These are phyloP conservation scores for Orthonychiurus folsomi DNA, from an alignment of 2,888 invertebrate genomes.

Conservation along the genomic window DNA sequence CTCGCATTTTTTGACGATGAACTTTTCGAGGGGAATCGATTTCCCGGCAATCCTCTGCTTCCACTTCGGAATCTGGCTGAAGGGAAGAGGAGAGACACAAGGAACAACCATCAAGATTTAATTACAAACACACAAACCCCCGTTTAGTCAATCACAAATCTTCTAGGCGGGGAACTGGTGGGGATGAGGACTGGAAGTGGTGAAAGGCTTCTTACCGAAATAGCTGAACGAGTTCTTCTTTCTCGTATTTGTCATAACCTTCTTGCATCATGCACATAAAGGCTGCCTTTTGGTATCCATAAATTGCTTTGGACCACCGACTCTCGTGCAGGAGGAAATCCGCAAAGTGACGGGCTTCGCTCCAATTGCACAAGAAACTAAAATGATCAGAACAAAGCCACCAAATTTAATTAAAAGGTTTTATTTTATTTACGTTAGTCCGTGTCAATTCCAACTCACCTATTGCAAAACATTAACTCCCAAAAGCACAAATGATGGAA, in stretches of 20 bases:
- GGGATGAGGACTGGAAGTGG: neutral
- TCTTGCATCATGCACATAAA: constrained; percentile 65
- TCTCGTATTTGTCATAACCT: constrained; percentile 49
- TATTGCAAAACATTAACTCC: constrained; percentile 64
- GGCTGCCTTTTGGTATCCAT: constrained; percentile 79
- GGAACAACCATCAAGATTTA: constrained; percentile 1
- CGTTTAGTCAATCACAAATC: neutral
- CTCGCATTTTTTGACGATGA: constrained; percentile 74
- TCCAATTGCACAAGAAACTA: constrained; percentile 66
- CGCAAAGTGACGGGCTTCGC: constrained; percentile 63
- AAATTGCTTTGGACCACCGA: constrained; percentile 85
- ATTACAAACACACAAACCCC: neutral
- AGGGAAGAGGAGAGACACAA: constrained; percentile 1
- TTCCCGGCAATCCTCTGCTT: constrained; percentile 91
- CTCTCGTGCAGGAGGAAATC: constrained; percentile 63
- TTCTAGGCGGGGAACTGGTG: neutral
- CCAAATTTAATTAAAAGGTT: neutral
- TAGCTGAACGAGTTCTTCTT: constrained; percentile 53
- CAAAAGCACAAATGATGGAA: constrained; percentile 85
- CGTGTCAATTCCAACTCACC: neutral
- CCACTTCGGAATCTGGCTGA: constrained; percentile 65
- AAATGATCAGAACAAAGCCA: constrained; percentile 33
- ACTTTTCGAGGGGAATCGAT: constrained; percentile 94
- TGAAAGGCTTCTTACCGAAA: constrained; percentile 60
- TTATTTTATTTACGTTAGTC: too few species aligned